Evolutionary conservation across 1,140 invertebrate species (phyloP).

Genomic region (Schlechtendalia chinensis): DNA sequence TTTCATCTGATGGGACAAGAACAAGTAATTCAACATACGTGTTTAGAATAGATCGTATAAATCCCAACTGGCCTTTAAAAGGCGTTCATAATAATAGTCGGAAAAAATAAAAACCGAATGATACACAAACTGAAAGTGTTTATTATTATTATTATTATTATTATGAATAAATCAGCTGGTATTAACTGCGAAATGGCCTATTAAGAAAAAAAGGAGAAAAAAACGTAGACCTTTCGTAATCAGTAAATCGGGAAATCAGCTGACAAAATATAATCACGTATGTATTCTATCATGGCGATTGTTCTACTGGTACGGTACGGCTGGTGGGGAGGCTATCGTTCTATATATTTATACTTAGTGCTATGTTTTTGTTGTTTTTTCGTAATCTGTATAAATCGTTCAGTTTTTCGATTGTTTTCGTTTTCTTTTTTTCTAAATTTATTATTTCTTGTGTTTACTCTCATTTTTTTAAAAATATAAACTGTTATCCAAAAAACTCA

Average conservation of each 20-base stretch:
- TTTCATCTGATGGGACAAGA: not conserved
- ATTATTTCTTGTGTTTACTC: no score
- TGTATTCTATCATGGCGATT: no score
- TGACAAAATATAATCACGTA: slow-evolving; percentile 38
- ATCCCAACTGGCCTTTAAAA: not conserved
- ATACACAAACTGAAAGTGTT: slow-evolving; percentile 7
- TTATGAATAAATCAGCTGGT: slow-evolving; percentile 43
- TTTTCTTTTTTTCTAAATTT: no score
- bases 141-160: not conserved
- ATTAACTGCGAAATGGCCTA: slow-evolving; percentile 48
- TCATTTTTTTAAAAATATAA: no score
- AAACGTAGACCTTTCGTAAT: no score
- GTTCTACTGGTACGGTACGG: no score
- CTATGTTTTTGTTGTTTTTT: no score
- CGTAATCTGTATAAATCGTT: no score
- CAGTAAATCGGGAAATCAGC: slow-evolving; percentile 15
- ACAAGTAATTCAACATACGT: not conserved
- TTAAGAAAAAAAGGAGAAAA: not conserved
- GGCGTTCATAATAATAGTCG: not conserved
- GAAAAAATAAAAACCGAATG: not conserved
- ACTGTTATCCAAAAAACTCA: no score
- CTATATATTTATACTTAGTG: no score
- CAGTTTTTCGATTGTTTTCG: no score
- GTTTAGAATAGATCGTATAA: not conserved
- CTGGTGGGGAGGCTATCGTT: no score